A percentile compares a stretch with the other conserved stretches of the same genome.
phyloP scores from a whole-genome alignment of 2,888 invertebrate species.

The Agrotis exclamationis region DNA sequence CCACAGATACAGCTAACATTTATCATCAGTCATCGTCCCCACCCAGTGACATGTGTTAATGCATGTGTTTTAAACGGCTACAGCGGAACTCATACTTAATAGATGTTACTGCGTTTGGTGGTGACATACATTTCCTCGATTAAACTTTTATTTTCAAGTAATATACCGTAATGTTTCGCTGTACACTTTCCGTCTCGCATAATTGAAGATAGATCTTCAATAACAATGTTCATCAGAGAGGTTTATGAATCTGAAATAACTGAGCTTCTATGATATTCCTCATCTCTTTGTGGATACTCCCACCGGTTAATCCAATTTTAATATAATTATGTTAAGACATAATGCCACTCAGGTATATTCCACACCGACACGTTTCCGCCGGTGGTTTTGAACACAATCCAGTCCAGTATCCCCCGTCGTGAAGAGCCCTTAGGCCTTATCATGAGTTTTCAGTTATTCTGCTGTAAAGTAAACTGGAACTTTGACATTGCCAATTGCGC shows the following conservation, averaged over 20 bases:
- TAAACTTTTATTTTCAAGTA: slow-evolving; percentile 22
- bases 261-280: neutral
- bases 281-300: neutral
- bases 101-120: slow-evolving; percentile 6
- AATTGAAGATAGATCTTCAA: neutral
- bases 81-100: slow-evolving; percentile 19
- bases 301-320: neutral
- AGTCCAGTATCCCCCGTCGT: neutral
- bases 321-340: neutral
- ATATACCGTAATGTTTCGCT: neutral
- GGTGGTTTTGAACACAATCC: neutral
- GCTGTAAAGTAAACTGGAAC: too few species aligned
- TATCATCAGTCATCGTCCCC: slow-evolving; percentile 8
- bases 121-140: slow-evolving; percentile 13
- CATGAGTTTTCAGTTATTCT: too few species aligned
- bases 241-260: neutral
- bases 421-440: too few species aligned
- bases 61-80: slow-evolving; percentile 37
- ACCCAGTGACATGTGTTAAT: slow-evolving; percentile 29
- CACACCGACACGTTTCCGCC: neutral
- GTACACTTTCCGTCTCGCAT: neutral
- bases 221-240: too few species aligned
- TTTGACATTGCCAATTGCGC: too few species aligned
- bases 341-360: neutral
- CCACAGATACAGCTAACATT: slow-evolving; percentile 4